Percentiles rank a stretch among this genome's conserved stretches.
These are phyloP conservation scores for Ormyrus labotus DNA, from an alignment of 2,888 invertebrate genomes.

Conservation along the genomic window DNA sequence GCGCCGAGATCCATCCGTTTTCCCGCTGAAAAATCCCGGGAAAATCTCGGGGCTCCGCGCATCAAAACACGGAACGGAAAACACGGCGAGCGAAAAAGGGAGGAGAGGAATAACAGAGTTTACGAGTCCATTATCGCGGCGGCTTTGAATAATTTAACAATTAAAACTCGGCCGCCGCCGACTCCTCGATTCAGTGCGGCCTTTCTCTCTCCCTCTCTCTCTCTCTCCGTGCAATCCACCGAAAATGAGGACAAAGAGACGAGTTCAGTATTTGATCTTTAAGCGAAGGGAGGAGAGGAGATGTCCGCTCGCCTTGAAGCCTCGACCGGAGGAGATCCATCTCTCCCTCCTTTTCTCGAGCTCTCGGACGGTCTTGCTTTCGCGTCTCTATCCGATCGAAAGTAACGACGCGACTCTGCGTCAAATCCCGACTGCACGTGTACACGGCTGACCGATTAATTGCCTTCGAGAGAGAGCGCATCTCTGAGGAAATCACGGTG, in stretches of 20 bases:
- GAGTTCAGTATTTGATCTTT: background rate
- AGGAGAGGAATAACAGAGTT: slow-evolving; percentile 24
- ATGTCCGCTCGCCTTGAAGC: background rate
- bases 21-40: background rate
- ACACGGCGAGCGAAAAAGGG: background rate
- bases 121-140: slow-evolving; percentile 62
- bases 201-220: background rate
- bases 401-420: slow-evolving; percentile 36
- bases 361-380: slow-evolving; percentile 8
- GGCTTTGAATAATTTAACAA: slow-evolving; percentile 69
- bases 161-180: slow-evolving; percentile 60
- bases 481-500: slow-evolving; percentile 29
- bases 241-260: background rate
- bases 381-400: slow-evolving; percentile 9
- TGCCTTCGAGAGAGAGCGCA: slow-evolving; percentile 10
- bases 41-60: background rate
- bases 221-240: background rate
- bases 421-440: background rate
- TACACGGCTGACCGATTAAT: no score
- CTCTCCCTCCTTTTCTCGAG: background rate
- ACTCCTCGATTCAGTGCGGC: slow-evolving; percentile 57
- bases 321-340: background rate
- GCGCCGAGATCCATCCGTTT: background rate
- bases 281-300: background rate
- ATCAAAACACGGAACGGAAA: background rate